Percentiles rank a stretch among this genome's conserved stretches.
Evolutionary conservation across 2,888 invertebrate genomes (phyloP).

Genomic region (Euplagia quadripunctaria): DNA sequence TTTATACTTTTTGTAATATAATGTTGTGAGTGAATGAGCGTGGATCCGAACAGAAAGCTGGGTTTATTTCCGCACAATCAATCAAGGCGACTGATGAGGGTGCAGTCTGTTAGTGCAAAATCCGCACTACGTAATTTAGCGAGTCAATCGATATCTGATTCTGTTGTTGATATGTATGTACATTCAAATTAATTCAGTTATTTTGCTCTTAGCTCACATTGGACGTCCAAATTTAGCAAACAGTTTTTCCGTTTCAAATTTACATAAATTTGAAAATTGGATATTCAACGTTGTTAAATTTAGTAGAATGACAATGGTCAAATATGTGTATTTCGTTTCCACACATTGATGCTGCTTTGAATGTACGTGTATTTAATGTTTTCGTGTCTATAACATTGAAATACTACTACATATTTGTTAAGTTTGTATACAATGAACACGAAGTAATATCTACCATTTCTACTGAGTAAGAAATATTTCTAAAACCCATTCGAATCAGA

Average conservation of each 20-base stretch:
- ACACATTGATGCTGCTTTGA: constrained; percentile 28
- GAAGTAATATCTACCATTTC: background rate
- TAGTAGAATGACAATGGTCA: constrained; percentile 64
- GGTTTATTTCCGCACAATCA: constrained; percentile 82
- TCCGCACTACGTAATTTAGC: constrained; percentile 68
- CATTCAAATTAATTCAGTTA: constrained; percentile 63
- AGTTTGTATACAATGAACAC: background rate
- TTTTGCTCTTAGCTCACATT: constrained; percentile 61
- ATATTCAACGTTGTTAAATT: constrained; percentile 74
- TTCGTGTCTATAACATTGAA: background rate
- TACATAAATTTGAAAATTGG: constrained; percentile 78
- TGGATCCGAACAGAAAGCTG: constrained; percentile 61
- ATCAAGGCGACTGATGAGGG: constrained; percentile 79
- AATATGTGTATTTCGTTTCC: constrained; percentile 61
- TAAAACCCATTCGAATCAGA: constrained; percentile 55
- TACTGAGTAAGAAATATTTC: constrained; percentile 2
- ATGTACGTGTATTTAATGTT: background rate
- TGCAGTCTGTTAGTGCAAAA: constrained; percentile 69
- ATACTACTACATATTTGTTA: background rate
- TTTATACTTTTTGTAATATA: constrained; percentile 39
- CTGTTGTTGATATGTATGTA: constrained; percentile 60
- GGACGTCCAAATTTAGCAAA: constrained; percentile 69
- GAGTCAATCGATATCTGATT: constrained; percentile 66
- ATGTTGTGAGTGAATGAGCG: constrained; percentile 52
- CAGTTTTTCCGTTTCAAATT: constrained; percentile 75